Evolutionary conservation across 2,888 invertebrate species (phyloP), one percentile per base, ranked within the genome.

Genomic region (Spodoptera littoralis): DNA sequence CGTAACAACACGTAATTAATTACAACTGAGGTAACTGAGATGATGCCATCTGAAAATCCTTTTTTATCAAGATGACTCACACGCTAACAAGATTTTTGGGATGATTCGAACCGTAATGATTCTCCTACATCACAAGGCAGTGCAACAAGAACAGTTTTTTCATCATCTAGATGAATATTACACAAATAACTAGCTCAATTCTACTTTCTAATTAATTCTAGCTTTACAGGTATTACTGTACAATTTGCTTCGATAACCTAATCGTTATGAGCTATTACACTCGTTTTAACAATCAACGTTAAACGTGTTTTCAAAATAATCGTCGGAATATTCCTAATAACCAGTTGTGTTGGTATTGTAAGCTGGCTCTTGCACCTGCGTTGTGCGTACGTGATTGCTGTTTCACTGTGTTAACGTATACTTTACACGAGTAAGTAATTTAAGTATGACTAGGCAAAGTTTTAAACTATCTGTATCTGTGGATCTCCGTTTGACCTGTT

Each of bases 291-390:
- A 67, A 73, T 61, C 24, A 13, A 18, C 3, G 27, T 12, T 45
- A 11, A 36, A 11, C 30, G 13, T 73, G 70, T 70, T 70, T 73
- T 67, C 22, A 56, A 67, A 70, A 70, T 73, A 72, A 44, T 46
- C 3, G 30, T 9, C 22, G 61, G 61, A 44, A 67, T 53, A 67
- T 67, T 61, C 48, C 55, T n/a, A 30, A 12, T 22, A 56, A 56
- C 49, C 8, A 46, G 61, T 73, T 47, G 12, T 36, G 11, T 11
- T 55, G 36, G 44, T 47, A 44, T 46, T 51, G 3, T 42, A 24
- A 44, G 11, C 11, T 11, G 44, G n/a, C 3, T 41, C 46, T 30
- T 53, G 66, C 72, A 73, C 55, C 68, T 70, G 56, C 18, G 24
- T 11, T 0, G 44, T 11, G 13, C 22, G 8, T 55, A 3, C 3